Evolutionary conservation across 2,797 vertebrate genomes (phyloP).

Genomic region (Karalla daura): DNA sequence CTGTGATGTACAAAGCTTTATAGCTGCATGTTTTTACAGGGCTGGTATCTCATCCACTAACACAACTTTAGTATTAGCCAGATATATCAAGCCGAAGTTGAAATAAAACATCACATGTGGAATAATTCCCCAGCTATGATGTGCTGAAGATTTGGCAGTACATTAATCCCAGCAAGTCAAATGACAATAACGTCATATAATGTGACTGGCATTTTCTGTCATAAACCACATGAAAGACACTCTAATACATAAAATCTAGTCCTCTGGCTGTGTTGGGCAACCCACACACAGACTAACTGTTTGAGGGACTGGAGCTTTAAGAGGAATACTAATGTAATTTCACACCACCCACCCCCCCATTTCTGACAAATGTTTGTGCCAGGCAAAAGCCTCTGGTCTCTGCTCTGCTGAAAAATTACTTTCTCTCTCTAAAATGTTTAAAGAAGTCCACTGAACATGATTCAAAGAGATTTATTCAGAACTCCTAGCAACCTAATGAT

Average conservation of each 20-base stretch:
- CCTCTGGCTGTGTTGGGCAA: background rate
- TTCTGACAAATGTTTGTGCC: background rate
- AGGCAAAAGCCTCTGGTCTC: background rate
- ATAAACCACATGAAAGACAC: background rate
- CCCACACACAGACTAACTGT: background rate
- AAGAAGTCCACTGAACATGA: background rate
- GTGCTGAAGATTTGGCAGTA: no score
- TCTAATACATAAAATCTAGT: background rate
- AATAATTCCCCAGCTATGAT: no score
- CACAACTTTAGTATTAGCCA: no score
- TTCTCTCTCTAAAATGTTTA: background rate
- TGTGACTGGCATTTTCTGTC: background rate
- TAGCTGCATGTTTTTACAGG: no score
- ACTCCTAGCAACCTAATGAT: background rate
- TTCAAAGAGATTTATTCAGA: background rate
- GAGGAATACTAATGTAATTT: conserved; percentile 1
- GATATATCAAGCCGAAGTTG: no score
- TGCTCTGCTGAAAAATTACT: background rate
- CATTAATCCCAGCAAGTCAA: background rate
- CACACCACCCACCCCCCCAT: background rate
- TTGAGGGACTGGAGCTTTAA: background rate
- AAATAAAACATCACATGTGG: no score
- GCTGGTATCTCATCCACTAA: no score
- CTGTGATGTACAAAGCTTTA: no score
- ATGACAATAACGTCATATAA: background rate